These are phyloP conservation scores for human (Homo sapiens) DNA, from an alignment of 2,113 vertebrate genomes.

Conservation along the genomic window DNA sequence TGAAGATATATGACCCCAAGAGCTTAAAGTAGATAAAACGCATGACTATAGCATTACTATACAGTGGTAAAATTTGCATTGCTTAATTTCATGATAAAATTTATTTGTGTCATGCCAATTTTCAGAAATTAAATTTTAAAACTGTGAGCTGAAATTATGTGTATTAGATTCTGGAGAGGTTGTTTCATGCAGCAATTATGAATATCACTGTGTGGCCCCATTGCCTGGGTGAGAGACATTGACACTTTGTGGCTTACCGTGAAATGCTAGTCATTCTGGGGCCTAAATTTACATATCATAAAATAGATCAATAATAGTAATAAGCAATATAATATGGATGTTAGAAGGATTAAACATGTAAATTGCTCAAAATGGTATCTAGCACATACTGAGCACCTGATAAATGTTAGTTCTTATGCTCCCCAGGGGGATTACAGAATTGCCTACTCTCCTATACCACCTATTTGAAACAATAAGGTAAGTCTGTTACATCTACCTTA, in stretches of 20 bases:
- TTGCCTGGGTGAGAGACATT: background rate
- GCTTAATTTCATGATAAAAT: background rate
- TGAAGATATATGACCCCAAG: background rate
- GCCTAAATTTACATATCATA: background rate
- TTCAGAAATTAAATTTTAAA: slow-evolving; percentile 22
- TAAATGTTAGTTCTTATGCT: background rate
- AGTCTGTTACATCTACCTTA: background rate
- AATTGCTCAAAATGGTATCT: background rate
- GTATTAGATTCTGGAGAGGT: background rate
- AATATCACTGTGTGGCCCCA: background rate
- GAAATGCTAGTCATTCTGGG: background rate
- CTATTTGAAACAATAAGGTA: background rate
- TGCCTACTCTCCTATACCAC: background rate
- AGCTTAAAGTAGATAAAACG: background rate
- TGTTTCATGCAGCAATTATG: background rate
- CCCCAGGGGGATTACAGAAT: background rate
- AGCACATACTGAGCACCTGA: background rate
- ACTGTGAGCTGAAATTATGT: background rate
- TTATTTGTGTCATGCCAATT: background rate
- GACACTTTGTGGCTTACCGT: background rate
- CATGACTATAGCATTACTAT: background rate
- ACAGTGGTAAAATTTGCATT: background rate
- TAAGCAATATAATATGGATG: background rate
- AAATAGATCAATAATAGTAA: background rate
- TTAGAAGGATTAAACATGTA: background rate